Evolutionary conservation across 2,888 invertebrate genomes (phyloP).

Genomic region (Ennomos erosarius): DNA sequence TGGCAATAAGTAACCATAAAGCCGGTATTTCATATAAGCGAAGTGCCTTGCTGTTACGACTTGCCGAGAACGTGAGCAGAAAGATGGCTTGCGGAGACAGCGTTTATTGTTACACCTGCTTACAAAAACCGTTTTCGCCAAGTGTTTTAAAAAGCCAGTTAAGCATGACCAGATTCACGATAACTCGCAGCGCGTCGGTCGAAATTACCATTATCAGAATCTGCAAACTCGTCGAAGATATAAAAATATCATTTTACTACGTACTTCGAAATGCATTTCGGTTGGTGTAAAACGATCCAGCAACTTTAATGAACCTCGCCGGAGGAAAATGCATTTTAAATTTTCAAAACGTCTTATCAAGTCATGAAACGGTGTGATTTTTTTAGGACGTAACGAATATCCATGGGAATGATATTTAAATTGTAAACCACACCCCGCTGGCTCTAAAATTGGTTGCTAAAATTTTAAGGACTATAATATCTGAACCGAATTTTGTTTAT

Average conservation of each 20-base stretch:
- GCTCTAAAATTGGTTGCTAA: too few relatives aligned
- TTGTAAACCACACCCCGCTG: too few relatives aligned
- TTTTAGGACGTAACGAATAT: constrained; percentile 9
- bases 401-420: too few relatives aligned
- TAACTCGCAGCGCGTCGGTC: constrained; percentile 2
- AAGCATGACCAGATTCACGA: constrained; percentile 31
- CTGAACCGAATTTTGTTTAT: too few relatives aligned
- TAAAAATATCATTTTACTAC: constrained; percentile 24
- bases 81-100: constrained; percentile 59
- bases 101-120: constrained; percentile 75
- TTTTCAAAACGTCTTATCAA: constrained; percentile 15
- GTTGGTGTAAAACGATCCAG: constrained; percentile 19
- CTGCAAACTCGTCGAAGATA: constrained; percentile 28
- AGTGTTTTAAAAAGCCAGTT: constrained; percentile 52
- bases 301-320: constrained; percentile 17
- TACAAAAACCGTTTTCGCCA: constrained; percentile 51
- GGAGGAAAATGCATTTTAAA: constrained; percentile 24
- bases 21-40: constrained; percentile 72
- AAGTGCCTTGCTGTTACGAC: constrained; percentile 71
- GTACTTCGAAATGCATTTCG: constrained; percentile 17
- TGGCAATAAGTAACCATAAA: constrained; percentile 76
- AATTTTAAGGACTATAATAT: too few relatives aligned
- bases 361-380: constrained; percentile 7
- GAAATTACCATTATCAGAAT: constrained; percentile 30
- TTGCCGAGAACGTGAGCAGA: constrained; percentile 71